These are phyloP conservation scores for Acleris emargana DNA, from an alignment of 2,888 invertebrate species.

Conservation along the genomic window DNA sequence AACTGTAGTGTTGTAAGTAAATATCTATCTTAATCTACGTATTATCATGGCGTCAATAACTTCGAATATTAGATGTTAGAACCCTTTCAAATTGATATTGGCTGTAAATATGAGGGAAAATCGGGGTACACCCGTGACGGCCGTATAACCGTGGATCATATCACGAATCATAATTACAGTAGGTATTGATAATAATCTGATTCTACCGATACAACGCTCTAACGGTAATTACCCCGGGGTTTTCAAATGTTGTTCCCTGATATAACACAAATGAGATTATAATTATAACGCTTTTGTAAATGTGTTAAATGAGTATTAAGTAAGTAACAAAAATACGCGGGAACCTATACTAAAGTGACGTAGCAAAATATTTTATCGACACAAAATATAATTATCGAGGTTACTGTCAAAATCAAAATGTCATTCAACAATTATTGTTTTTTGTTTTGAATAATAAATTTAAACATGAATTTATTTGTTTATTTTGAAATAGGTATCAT, in stretches of 20 bases:
- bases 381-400: no score
- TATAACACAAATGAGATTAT: conserved; percentile 16
- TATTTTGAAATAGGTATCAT: no score
- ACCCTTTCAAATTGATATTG: conserved; percentile 17
- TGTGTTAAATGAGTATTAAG: not conserved
- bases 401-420: no score
- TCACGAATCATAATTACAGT: conserved; percentile 24
- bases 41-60: not conserved
- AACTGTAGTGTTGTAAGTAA: not conserved
- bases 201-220: conserved; percentile 3
- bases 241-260: conserved; percentile 3
- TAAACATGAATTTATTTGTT: no score
- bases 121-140: not conserved
- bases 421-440: no score
- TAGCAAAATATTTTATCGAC: no score
- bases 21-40: not conserved
- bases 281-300: conserved; percentile 4
- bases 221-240: conserved; percentile 12
- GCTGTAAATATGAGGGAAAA: conserved; percentile 29
- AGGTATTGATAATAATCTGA: conserved; percentile 20
- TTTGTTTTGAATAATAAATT: no score
- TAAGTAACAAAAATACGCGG: no score
- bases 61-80: not conserved
- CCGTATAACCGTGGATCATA: conserved; percentile 16
- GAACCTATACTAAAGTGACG: no score